phyloP scores from a whole-genome alignment of 2,888 invertebrate genomes.

The Polia nebulosa region DNA sequence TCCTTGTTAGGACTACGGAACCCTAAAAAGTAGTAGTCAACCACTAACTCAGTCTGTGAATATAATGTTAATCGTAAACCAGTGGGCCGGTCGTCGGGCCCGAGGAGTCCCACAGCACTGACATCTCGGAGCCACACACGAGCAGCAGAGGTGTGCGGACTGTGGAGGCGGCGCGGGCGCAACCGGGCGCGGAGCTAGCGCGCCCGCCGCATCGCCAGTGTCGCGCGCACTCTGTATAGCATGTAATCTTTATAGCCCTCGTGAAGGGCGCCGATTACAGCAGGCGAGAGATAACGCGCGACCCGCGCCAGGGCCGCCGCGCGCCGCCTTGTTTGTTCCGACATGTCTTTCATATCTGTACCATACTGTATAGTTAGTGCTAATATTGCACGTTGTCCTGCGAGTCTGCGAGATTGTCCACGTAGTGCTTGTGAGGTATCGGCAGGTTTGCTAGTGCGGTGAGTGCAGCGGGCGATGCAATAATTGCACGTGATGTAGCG shows the following conservation, averaged over 20 bases:
- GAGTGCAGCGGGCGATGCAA: background rate
- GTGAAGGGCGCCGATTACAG: conserved; percentile 25
- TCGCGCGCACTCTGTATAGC: background rate
- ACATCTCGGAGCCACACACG: background rate
- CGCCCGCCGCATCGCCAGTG: background rate
- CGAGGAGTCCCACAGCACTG: background rate
- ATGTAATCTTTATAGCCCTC: conserved; percentile 19
- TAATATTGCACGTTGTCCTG: too few relatives aligned
- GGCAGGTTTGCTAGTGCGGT: too few relatives aligned
- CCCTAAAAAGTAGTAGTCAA: background rate
- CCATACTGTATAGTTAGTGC: background rate
- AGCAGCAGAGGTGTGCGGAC: background rate
- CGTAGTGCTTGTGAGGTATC: background rate
- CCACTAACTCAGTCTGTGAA: background rate
- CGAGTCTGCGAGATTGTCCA: background rate
- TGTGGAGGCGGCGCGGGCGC: background rate
- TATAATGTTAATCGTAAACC: background rate
- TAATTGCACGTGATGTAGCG: background rate
- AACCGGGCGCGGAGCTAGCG: background rate
- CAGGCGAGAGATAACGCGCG: conserved; percentile 33
- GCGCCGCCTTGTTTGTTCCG: background rate
- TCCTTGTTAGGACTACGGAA: too few relatives aligned
- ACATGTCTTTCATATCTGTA: background rate
- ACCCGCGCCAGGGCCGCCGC: conserved; percentile 29
- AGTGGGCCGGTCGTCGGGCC: background rate